Percentiles rank a stretch among this genome's conserved stretches.
These are phyloP conservation scores for Orientallactaga bullata DNA, from an alignment of 2,113 vertebrate genomes.

Conservation along the genomic window DNA sequence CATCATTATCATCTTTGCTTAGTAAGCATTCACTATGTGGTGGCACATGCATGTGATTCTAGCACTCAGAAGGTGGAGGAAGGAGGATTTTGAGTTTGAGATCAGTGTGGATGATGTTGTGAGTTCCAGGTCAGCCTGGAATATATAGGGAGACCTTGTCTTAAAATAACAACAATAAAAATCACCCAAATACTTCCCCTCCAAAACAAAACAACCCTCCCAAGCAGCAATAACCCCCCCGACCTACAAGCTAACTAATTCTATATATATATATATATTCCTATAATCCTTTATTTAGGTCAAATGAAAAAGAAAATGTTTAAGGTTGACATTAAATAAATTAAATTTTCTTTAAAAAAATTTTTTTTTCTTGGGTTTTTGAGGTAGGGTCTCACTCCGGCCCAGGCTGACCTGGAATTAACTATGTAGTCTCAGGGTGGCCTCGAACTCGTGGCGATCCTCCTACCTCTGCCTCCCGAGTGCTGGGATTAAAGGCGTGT, in stretches of 20 bases:
- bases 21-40: not conserved
- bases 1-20: slow-evolving; percentile 15
- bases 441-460: too few relatives aligned
- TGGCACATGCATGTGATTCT: not conserved
- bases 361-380: not conserved
- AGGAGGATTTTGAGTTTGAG: not conserved
- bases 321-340: too few relatives aligned
- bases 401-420: too few relatives aligned
- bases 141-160: not conserved
- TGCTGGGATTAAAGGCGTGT: too few relatives aligned
- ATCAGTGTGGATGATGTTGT: not conserved
- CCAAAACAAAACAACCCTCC: too few relatives aligned
- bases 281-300: not conserved
- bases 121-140: not conserved
- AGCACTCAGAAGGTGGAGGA: not conserved
- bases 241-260: not conserved
- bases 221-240: too few relatives aligned
- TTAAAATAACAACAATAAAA: not conserved
- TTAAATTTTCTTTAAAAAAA: slow-evolving; percentile 14
- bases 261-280: too few relatives aligned
- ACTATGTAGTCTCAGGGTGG: too few relatives aligned
- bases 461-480: too few relatives aligned
- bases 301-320: too few relatives aligned
- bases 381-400: too few relatives aligned
- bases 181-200: too few relatives aligned